Percentiles rank a stretch among this genome's conserved stretches.
phyloP scores from a whole-genome alignment of 2,797 vertebrate species.

The Brachymystax lenok region DNA sequence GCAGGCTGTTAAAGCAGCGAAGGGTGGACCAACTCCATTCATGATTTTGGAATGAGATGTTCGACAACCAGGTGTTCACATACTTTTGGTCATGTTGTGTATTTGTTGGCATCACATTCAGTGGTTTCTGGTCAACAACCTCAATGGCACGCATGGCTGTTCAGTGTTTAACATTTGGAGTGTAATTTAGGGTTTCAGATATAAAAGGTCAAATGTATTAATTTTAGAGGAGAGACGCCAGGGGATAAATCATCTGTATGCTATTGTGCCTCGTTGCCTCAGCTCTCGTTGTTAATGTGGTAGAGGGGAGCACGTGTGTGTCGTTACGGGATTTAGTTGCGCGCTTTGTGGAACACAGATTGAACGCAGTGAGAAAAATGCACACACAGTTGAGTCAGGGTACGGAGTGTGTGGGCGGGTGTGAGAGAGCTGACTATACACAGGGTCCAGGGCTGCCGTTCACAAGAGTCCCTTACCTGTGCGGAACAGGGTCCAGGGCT shows the following conservation, averaged over 20 bases:
- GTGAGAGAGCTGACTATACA: conserved; percentile 20
- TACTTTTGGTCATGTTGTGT: no score
- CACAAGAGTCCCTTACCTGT: conserved; percentile 12
- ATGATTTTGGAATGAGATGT: no score
- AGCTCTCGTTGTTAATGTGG: conserved; percentile 34
- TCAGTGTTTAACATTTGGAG: conserved; percentile 7
- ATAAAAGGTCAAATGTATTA: not conserved
- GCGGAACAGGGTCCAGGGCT: conserved; percentile 24
- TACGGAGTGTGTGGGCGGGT: conserved; percentile 13
- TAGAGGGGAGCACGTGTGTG: conserved; percentile 15
- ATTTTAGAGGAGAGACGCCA: conserved; percentile 20
- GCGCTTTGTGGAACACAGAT: conserved; percentile 25
- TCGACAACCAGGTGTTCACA: no score
- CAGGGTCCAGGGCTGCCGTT: conserved; percentile 26
- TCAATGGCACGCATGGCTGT: not conserved
- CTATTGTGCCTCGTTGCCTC: conserved; percentile 22
- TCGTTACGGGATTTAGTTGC: conserved; percentile 18
- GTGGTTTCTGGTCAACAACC: not conserved
- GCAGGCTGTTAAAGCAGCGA: no score
- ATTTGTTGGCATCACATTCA: not conserved
- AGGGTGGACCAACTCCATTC: no score
- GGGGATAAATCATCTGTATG: conserved; percentile 23
- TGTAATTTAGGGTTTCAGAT: conserved; percentile 14
- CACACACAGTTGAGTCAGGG: not conserved
- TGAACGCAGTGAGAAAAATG: conserved; percentile 22